phyloP scores from a whole-genome alignment of 2,888 invertebrate species.

The Agrypnus murinus region DNA sequence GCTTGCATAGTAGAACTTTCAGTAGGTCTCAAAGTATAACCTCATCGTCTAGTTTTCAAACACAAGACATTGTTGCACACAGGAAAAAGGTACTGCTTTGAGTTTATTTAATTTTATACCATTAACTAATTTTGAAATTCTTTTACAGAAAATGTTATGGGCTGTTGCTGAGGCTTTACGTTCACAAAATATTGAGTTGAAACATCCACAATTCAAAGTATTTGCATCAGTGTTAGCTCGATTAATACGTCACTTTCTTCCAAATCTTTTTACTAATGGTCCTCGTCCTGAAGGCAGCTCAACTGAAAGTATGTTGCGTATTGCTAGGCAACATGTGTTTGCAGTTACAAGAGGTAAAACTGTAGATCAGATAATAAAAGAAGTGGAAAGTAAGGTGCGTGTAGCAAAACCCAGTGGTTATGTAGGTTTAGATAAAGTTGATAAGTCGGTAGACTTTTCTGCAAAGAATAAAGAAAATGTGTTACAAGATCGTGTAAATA shows the following conservation, averaged over 20 bases:
- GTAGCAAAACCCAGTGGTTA: conserved; percentile 73
- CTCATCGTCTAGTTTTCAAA: conserved; percentile 58
- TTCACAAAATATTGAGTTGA: conserved; percentile 80
- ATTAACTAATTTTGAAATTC: conserved; percentile 28
- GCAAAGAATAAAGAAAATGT: conserved; percentile 51
- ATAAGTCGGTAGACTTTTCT: conserved; percentile 59
- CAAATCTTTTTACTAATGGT: conserved; percentile 71
- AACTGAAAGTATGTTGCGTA: conserved; percentile 83
- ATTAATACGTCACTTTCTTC: conserved; percentile 78
- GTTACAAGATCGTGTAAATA: conserved; percentile 52
- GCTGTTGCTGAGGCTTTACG: conserved; percentile 86
- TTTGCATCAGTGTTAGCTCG: conserved; percentile 81
- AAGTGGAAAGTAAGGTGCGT: conserved; percentile 65
- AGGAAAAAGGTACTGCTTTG: conserved; percentile 82
- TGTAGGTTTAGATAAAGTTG: conserved; percentile 70
- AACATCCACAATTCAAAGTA: conserved; percentile 81
- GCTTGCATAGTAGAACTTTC: conserved; percentile 6
- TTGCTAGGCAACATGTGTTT: conserved; percentile 79
- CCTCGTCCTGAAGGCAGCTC: conserved; percentile 76
- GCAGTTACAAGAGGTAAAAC: conserved; percentile 79
- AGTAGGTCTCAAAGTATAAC: conserved; percentile 22
- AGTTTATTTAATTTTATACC: no score
- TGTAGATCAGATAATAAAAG: conserved; percentile 77
- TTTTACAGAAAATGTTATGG: conserved; percentile 83
- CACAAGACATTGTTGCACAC: conserved; percentile 75